These are phyloP conservation scores for Buphagus erythrorhynchus DNA, from an alignment of 2,797 vertebrate genomes.

Conservation along the genomic window DNA sequence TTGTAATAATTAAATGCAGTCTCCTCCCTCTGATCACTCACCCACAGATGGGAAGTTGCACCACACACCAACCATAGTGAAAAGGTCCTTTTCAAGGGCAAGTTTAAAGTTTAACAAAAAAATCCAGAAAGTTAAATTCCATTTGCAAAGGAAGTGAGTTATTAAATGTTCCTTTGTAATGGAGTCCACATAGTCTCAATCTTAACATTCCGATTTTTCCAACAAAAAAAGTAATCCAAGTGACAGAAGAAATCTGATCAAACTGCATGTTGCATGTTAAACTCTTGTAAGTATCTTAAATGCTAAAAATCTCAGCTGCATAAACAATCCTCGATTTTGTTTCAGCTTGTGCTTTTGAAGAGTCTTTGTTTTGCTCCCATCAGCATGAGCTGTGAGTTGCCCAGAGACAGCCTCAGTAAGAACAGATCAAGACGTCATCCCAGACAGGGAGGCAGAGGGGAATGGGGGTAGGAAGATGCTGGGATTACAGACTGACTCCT, in stretches of 20 bases:
- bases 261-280: not conserved
- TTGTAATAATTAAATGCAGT: not conserved
- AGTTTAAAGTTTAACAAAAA: not conserved
- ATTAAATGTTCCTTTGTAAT: not conserved
- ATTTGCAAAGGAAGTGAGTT: not conserved
- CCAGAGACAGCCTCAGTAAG: not conserved
- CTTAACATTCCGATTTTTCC: not conserved
- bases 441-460: not conserved
- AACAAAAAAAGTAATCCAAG: not conserved
- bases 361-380: not conserved
- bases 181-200: not conserved
- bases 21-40: not conserved
- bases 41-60: not conserved
- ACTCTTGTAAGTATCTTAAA: not conserved
- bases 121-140: not conserved
- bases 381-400: not conserved
- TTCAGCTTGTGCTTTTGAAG: constrained; percentile 1
- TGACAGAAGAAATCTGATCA: not conserved
- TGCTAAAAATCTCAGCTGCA: not conserved
- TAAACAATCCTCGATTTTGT: fast-evolving
- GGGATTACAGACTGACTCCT: not conserved
- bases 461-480: not conserved
- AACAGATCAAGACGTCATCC: fast-evolving
- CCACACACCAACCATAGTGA: not conserved
- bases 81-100: not conserved